Evolutionary conservation across 2,888 invertebrate genomes (phyloP).

Genomic region (Cremastinae sp.): DNA sequence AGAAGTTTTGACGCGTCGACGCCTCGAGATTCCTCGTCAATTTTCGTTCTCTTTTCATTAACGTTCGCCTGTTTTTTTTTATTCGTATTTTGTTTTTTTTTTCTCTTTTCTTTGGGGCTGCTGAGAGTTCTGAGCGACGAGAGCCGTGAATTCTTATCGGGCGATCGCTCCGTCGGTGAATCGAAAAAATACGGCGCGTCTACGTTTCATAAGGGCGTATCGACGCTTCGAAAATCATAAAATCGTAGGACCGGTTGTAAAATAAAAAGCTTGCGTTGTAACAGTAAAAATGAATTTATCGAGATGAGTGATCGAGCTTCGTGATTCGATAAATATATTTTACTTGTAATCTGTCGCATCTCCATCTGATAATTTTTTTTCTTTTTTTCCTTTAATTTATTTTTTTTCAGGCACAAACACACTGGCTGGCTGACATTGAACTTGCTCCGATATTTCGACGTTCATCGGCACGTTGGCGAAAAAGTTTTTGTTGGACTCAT

Average conservation of each 20-base stretch:
- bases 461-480: constrained; percentile 12
- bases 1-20: constrained; percentile 7
- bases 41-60: constrained; percentile 3
- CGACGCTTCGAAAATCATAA: background rate
- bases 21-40: background rate
- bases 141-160: too few relatives aligned
- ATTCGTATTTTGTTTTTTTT: constrained; percentile 1
- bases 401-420: constrained; percentile 45
- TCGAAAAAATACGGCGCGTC: too few relatives aligned
- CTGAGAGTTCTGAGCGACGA: constrained; percentile 44
- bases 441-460: constrained; percentile 37
- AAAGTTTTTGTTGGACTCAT: too few relatives aligned
- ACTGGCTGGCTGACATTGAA: constrained; percentile 35
- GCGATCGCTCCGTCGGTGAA: too few relatives aligned
- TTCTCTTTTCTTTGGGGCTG: too few relatives aligned
- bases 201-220: background rate
- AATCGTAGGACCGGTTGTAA: background rate
- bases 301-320: constrained; percentile 47
- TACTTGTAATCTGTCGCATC: constrained; percentile 1
- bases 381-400: too few relatives aligned
- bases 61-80: constrained; percentile 2
- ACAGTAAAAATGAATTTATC: constrained; percentile 37
- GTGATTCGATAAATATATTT: constrained; percentile 35
- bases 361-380: background rate
- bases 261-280: background rate